A percentile compares a stretch with the other conserved stretches of the same genome.
Evolutionary conservation across 2,797 vertebrate species (phyloP).

Genomic region (Hydrophis major): DNA sequence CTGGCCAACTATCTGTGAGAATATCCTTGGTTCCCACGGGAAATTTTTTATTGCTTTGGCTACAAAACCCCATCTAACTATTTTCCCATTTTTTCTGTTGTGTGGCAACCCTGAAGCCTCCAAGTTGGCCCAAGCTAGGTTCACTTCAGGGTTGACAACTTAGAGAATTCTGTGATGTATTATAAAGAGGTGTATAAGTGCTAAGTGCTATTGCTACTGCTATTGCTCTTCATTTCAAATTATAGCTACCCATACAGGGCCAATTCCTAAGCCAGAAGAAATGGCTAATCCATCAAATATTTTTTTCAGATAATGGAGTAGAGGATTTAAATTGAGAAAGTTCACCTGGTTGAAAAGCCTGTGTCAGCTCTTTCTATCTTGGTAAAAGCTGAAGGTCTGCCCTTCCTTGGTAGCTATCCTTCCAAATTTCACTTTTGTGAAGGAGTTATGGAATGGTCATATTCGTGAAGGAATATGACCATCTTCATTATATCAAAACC

Average conservation of each 20-base stretch:
- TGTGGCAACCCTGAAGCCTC: too few species aligned
- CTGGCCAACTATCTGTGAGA: too few species aligned
- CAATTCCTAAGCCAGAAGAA: not conserved
- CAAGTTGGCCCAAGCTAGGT: too few species aligned
- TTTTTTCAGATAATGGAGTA: not conserved
- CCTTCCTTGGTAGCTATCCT: not conserved
- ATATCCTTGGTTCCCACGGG: too few species aligned
- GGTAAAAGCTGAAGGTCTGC: not conserved
- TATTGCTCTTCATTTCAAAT: not conserved
- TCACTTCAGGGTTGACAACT: too few species aligned
- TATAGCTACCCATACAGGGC: not conserved
- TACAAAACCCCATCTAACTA: too few species aligned
- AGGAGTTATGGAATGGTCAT: not conserved
- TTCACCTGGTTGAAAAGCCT: not conserved
- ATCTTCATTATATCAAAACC: not conserved
- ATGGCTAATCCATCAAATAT: not conserved
- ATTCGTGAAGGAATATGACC: not conserved
- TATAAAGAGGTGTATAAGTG: too few species aligned
- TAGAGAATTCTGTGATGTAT: too few species aligned
- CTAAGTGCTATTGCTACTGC: too few species aligned
- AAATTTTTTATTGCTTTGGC: too few species aligned
- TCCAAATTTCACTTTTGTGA: not conserved
- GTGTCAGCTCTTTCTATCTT: not conserved
- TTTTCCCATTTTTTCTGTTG: too few species aligned
- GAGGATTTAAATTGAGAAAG: not conserved